Evolutionary conservation across 2,797 vertebrate species (phyloP), one percentile per base, ranked within the genome.

Genomic region (Cyprinodon diabolis): DNA sequence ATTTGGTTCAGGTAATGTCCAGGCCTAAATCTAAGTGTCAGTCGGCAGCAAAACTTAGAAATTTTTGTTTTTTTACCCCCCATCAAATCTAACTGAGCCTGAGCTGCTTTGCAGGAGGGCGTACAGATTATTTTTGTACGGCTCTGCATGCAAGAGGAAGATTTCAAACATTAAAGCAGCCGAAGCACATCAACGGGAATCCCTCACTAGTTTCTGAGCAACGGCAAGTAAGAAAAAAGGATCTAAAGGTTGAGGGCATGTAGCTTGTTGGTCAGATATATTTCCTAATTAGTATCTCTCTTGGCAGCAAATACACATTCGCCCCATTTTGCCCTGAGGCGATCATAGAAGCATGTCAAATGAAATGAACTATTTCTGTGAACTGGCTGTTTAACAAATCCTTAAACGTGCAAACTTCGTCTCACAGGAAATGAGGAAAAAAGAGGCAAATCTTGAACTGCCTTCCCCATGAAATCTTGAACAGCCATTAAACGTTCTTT

Each of bases 251-350:
- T 84, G 79, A 81, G 78, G 69, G 48, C 67, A 74, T 66, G 86
- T 81, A 83, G 83, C 86, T 76, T 80, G 66, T 51, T 68, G 71
- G 67, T 86, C 75, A 79, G 78, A 54, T 23, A 73, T 88, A 81
- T 78, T 78, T 87, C 45, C 76, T 88, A 71, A 89, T 89, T 89
- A 83, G 71, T 43, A 55, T 81, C 80, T 76, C 63, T 54, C 74
- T 60, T 63, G 77, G 49, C 75, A 72, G 54, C 66, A 78, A 82
- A 80, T 43, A 65, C 15, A 85, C 71, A 86, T 73, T 58, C n/a
- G 75, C 76, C 69, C 77, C 51, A 71, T 68, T 81, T 65, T 83
- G 66, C 81, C 82, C 54, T 79, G n/a, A n/a, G 74, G 89, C 76
- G 70, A 75, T 83, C 79, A 76, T 55, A 75, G 25, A 74, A 76